These are phyloP conservation scores for Volucella zonaria DNA, from an alignment of 2,888 invertebrate species.

Conservation along the genomic window DNA sequence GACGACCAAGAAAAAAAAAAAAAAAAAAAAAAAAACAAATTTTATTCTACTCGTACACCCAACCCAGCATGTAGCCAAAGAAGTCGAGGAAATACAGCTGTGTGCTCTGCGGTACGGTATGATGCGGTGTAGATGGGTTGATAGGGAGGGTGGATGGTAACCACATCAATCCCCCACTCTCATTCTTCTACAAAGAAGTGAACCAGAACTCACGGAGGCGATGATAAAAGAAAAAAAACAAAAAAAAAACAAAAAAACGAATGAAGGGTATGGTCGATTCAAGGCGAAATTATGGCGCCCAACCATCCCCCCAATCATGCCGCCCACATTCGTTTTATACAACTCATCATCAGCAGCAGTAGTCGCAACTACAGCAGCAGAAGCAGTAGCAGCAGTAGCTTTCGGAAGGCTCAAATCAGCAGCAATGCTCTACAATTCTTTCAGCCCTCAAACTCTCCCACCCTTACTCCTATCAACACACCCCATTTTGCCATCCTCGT, in stretches of 20 bases:
- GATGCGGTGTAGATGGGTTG: constrained; percentile 7
- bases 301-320: constrained; percentile 16
- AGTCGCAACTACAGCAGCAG: constrained; percentile 76
- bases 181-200: constrained; percentile 17
- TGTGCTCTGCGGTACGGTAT: neutral
- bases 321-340: constrained; percentile 54
- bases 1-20: constrained; percentile 39
- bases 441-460: constrained; percentile 3
- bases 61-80: constrained; percentile 62
- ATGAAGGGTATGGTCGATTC: constrained; percentile 54
- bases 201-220: constrained; percentile 44
- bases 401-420: constrained; percentile 70
- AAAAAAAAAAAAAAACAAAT: constrained; percentile 49
- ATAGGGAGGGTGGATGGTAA: constrained; percentile 48
- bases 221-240: constrained; percentile 54
- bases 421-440: constrained; percentile 58
- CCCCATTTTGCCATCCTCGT: constrained; percentile 55
- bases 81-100: constrained; percentile 35
- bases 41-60: constrained; percentile 67
- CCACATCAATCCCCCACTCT: constrained; percentile 52
- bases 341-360: constrained; percentile 73
- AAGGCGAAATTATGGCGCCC: constrained; percentile 71
- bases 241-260: constrained; percentile 2
- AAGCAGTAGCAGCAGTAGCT: constrained; percentile 77
- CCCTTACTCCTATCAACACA: neutral